Conservation (phyloP, 2,113 vertebrate genomes). For the Corythornis cristatus region DNA sequence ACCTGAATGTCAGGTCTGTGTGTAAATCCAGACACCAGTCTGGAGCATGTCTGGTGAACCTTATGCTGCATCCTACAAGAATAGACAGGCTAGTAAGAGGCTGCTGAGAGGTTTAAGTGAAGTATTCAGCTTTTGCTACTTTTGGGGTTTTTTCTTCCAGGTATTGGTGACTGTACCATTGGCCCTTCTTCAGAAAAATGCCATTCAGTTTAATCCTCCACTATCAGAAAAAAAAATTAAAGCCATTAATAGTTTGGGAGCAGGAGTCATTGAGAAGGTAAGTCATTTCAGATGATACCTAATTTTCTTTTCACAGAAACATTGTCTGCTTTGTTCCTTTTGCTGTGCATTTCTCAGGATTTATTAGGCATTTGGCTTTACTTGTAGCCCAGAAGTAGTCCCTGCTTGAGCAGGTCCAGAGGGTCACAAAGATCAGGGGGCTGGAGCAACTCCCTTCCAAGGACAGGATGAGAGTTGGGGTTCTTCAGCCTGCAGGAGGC, state of each 20-base stretch:
- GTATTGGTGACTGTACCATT: slow-evolving; percentile 90
- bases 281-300: neutral
- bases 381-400: neutral
- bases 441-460: too few relatives aligned
- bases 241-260: slow-evolving; percentile 93
- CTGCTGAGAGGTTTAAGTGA: neutral
- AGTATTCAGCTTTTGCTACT: neutral
- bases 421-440: too few relatives aligned
- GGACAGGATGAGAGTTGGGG: too few relatives aligned
- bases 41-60: neutral
- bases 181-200: slow-evolving; percentile 92
- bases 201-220: slow-evolving; percentile 87
- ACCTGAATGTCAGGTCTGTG: neutral
- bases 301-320: neutral
- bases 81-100: neutral
- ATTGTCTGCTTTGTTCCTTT: neutral
- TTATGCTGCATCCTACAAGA: neutral
- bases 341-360: neutral
- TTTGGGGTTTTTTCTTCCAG: slow-evolving; percentile 67
- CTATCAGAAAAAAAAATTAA: slow-evolving; percentile 94
- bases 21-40: neutral
- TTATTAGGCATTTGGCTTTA: neutral
- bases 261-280: slow-evolving; percentile 96
- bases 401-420: too few relatives aligned
- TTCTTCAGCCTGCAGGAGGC: too few relatives aligned